Evolutionary conservation across 2,888 invertebrate species (phyloP).

Genomic region (Metopia argyrocephala): DNA sequence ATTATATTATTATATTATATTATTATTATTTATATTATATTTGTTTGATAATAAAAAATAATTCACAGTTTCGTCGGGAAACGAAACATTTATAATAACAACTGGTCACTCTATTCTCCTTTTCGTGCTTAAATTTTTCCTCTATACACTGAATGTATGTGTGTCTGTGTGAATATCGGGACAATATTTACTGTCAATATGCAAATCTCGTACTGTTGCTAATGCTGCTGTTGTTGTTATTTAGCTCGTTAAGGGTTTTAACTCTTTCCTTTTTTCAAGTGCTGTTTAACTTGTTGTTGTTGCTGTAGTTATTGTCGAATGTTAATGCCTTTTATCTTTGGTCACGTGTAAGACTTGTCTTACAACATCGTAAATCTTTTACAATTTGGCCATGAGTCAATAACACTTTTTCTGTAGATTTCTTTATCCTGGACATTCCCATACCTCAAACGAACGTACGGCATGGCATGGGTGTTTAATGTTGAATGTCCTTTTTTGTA

Average conservation of each 20-base stretch:
- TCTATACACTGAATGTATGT: no score
- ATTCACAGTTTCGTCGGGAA: no score
- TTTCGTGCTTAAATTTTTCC: no score
- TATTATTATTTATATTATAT: no score
- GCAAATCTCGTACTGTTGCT: constrained; percentile 60
- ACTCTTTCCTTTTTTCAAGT: constrained; percentile 50
- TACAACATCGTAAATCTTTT: constrained; percentile 73
- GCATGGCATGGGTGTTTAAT: background rate
- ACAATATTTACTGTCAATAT: constrained; percentile 53
- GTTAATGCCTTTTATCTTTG: constrained; percentile 59
- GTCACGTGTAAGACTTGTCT: constrained; percentile 62
- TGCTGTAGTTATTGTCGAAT: background rate
- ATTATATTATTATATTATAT: no score
- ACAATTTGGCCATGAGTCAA: constrained; percentile 75
- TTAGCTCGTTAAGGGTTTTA: constrained; percentile 60
- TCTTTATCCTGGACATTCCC: background rate
- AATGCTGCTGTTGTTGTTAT: background rate
- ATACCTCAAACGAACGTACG: constrained; percentile 7
- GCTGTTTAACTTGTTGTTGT: constrained; percentile 1
- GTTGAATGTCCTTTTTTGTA: constrained; percentile 20
- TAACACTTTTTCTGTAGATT: constrained; percentile 62
- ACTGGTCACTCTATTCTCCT: background rate
- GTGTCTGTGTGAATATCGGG: constrained; percentile 10
- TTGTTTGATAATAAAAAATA: no score
- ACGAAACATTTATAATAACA: no score